Conservation (phyloP, 2,888 invertebrate genomes). For the Synanthedon andrenaeformis region DNA sequence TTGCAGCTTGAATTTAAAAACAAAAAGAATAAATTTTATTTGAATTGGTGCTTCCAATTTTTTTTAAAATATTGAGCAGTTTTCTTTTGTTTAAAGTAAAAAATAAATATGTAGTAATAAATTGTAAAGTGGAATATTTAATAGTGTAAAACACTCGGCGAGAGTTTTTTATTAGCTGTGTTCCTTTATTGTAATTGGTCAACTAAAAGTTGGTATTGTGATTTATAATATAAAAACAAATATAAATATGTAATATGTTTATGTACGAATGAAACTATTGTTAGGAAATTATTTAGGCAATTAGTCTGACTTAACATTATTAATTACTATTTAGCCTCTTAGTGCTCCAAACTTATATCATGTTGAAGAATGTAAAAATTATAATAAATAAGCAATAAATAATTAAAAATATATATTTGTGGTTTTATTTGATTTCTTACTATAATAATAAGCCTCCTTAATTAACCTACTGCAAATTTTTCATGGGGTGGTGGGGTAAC, state of each 20-base stretch:
- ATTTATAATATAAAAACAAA: slow-evolving; percentile 48
- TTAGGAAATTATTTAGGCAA: slow-evolving; percentile 54
- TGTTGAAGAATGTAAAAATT: slow-evolving; percentile 67
- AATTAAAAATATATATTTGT: not conserved
- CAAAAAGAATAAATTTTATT: no score
- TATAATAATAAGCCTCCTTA: no score
- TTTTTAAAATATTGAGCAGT: no score
- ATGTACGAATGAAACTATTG: slow-evolving; percentile 55
- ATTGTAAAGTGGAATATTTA: slow-evolving; percentile 8
- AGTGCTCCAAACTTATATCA: slow-evolving; percentile 54
- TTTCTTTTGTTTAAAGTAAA: not conserved
- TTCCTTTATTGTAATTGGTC: slow-evolving; percentile 49
- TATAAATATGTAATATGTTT: not conserved
- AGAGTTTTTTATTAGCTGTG: slow-evolving; percentile 31
- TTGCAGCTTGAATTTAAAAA: no score
- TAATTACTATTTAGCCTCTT: slow-evolving; percentile 45
- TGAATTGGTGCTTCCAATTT: no score
- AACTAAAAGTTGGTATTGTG: slow-evolving; percentile 68
- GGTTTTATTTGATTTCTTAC: no score
- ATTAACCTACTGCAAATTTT: no score
- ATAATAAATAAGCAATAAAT: slow-evolving; percentile 43
- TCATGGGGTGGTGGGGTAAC: no score
- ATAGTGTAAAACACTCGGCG: slow-evolving; percentile 47
- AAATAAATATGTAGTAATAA: not conserved
- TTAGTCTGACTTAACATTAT: slow-evolving; percentile 45